phyloP scores from a whole-genome alignment of 1,140 invertebrate species.

The Wiebesia pumilae region DNA sequence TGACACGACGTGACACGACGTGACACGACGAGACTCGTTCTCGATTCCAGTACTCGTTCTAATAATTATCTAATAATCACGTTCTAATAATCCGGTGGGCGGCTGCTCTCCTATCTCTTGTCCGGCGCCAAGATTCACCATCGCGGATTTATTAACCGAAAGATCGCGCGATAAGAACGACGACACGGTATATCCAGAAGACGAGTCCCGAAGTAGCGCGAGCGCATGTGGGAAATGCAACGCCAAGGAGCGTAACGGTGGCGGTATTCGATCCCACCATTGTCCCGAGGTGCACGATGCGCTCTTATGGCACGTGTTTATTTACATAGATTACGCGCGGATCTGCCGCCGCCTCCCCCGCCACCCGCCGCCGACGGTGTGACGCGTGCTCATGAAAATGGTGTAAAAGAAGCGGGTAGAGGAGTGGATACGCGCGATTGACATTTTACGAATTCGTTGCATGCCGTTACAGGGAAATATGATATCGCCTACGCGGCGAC shows the following conservation, averaged over 20 bases:
- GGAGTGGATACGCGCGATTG: background rate
- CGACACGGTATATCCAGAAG: background rate
- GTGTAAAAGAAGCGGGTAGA: too few relatives aligned
- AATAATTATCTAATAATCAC: too few relatives aligned
- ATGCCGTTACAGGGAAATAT: slow-evolving; percentile 4
- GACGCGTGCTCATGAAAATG: background rate
- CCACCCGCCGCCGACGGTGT: background rate
- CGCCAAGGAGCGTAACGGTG: slow-evolving; percentile 3
- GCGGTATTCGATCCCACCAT: slow-evolving; percentile 53
- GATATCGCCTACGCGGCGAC: slow-evolving; percentile 1
- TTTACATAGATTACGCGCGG: background rate
- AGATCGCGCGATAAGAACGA: slow-evolving; percentile 39
- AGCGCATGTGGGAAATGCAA: slow-evolving; percentile 51
- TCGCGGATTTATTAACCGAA: background rate
- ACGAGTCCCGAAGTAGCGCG: background rate
- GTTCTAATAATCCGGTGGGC: too few relatives aligned
- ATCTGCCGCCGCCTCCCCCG: background rate
- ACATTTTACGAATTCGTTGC: slow-evolving; percentile 17
- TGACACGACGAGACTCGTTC: too few relatives aligned
- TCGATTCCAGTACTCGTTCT: too few relatives aligned
- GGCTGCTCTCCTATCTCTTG: too few relatives aligned
- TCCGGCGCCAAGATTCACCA: background rate
- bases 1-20: too few relatives aligned
- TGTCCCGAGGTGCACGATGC: slow-evolving; percentile 15
- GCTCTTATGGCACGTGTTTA: background rate